These are phyloP conservation scores for Ptiloglossa arizonensis DNA, from an alignment of 1,140 invertebrate genomes.

Conservation along the genomic window DNA sequence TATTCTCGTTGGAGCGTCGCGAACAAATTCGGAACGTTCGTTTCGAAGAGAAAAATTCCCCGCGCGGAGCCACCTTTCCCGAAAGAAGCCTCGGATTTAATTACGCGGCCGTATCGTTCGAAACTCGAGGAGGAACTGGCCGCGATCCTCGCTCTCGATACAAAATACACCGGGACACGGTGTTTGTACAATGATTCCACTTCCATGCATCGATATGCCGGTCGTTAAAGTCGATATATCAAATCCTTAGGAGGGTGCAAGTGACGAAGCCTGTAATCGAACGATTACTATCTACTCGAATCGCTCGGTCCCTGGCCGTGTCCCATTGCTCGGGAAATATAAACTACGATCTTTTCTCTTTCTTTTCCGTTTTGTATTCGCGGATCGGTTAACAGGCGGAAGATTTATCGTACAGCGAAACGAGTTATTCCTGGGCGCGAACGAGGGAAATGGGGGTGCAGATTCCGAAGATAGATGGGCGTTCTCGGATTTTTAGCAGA, in stretches of 20 bases:
- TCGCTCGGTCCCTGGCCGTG: neutral
- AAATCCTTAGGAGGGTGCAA: neutral
- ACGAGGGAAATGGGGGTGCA: slow-evolving; percentile 23
- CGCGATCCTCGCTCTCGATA: too few relatives aligned
- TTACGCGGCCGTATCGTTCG: too few relatives aligned
- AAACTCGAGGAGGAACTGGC: too few relatives aligned
- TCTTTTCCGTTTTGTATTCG: neutral
- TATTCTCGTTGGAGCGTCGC: too few relatives aligned
- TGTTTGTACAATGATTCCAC: neutral
- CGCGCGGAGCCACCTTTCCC: too few relatives aligned
- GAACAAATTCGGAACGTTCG: too few relatives aligned
- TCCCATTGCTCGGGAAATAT: slow-evolving; percentile 14
- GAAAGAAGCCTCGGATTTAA: too few relatives aligned
- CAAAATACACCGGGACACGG: too few relatives aligned
- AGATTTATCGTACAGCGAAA: slow-evolving; percentile 36
- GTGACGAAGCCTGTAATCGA: slow-evolving; percentile 29
- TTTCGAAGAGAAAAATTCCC: too few relatives aligned
- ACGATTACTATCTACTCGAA: slow-evolving; percentile 19
- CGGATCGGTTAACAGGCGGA: slow-evolving; percentile 13
- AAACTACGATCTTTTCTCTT: neutral
- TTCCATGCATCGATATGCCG: neutral
- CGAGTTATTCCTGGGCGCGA: slow-evolving; percentile 18
- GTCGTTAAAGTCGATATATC: neutral
- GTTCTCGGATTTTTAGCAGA: neutral
- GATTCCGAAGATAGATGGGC: slow-evolving; percentile 26